phyloP scores from a whole-genome alignment of 2,113 vertebrate genomes.

The Lycaon pictus region DNA sequence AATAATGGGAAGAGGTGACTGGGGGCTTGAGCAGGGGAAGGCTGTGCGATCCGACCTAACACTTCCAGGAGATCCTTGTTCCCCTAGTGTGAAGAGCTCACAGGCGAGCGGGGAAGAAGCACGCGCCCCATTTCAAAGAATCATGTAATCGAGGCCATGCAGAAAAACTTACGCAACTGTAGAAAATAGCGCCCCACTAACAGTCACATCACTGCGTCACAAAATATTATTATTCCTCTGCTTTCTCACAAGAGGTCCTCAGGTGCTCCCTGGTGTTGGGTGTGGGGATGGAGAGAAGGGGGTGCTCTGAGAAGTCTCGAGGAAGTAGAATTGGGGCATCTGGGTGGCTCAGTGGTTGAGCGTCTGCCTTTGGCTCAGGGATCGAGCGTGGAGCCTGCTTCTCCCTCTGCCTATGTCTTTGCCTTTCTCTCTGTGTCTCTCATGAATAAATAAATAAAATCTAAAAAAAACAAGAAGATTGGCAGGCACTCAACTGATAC shows the following conservation, averaged over 20 bases:
- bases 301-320: background rate
- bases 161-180: no score
- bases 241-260: background rate
- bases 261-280: background rate
- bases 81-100: background rate
- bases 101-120: background rate
- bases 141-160: no score
- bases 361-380: no score
- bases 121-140: background rate
- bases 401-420: no score
- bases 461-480: background rate
- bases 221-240: no score
- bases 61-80: background rate
- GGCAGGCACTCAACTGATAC: background rate
- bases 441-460: no score
- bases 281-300: background rate
- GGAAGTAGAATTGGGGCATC: background rate
- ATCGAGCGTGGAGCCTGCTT: no score
- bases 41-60: background rate
- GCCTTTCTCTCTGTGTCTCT: no score
- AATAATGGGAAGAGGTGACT: background rate
- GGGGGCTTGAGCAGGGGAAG: background rate
- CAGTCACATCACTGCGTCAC: no score
- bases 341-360: no score
- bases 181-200: no score